Conservation (phyloP, 2,888 invertebrate species). For the Chelonus formosanus region DNA sequence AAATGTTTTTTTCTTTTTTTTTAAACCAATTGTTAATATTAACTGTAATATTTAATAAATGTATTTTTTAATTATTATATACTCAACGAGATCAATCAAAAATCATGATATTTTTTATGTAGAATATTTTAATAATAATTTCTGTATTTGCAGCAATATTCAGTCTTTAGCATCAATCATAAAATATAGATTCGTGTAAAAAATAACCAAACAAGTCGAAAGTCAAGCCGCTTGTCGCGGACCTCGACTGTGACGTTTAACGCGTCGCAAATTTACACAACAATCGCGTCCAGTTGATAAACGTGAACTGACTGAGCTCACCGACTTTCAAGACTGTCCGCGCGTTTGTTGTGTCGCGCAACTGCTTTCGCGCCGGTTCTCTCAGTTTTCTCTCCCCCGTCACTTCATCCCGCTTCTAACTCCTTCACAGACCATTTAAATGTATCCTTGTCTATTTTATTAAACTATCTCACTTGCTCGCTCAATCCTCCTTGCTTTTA, state of each 20-base stretch:
- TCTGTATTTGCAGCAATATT: no score
- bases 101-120: not conserved
- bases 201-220: no score
- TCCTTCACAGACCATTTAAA: not conserved
- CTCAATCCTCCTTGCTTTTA: slow-evolving; percentile 9
- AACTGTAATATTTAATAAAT: not conserved
- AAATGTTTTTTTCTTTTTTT: not conserved
- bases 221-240: slow-evolving; percentile 2
- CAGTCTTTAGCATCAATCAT: no score
- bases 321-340: slow-evolving; percentile 43
- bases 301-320: slow-evolving; percentile 41
- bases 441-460: slow-evolving; percentile 11
- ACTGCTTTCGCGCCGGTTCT: slow-evolving; percentile 32
- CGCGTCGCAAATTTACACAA: slow-evolving; percentile 21
- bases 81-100: not conserved
- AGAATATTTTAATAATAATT: no score
- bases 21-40: no score
- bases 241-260: not conserved
- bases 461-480: slow-evolving; percentile 14
- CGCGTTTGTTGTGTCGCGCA: slow-evolving; percentile 42
- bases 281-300: slow-evolving; percentile 40
- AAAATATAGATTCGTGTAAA: not conserved
- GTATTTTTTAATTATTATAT: not conserved
- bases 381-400: slow-evolving; percentile 33
- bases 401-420: slow-evolving; percentile 7